phyloP scores from a whole-genome alignment of 2,113 vertebrate genomes.

The Dromas ardeola region DNA sequence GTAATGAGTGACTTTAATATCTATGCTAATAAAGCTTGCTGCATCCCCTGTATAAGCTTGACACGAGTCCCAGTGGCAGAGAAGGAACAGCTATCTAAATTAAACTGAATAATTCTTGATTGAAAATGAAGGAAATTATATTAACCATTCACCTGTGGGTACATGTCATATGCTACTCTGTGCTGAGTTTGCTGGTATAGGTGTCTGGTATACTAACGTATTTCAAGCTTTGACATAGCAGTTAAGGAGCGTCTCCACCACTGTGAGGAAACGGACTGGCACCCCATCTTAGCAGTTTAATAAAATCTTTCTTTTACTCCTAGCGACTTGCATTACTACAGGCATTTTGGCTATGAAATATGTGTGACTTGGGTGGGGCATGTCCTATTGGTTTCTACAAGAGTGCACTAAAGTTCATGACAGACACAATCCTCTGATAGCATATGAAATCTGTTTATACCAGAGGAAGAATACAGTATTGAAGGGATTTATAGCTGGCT shows the following conservation, averaged over 20 bases:
- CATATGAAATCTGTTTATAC: background rate
- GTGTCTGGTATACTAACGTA: background rate
- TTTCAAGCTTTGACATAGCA: background rate
- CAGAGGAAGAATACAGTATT: background rate
- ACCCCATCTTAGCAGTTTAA: background rate
- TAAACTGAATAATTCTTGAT: constrained; percentile 33
- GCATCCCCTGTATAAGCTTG: background rate
- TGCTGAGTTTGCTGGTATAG: background rate
- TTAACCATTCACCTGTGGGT: constrained; percentile 35
- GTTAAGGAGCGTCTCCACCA: background rate
- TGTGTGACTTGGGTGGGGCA: background rate
- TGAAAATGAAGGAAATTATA: constrained; percentile 45
- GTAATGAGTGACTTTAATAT: constrained; percentile 48
- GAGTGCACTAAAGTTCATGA: background rate
- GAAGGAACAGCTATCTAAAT: constrained; percentile 29
- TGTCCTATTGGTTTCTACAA: background rate
- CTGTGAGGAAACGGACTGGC: background rate
- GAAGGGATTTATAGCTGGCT: background rate
- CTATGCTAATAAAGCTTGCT: constrained; percentile 27
- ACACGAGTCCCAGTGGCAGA: constrained; percentile 7
- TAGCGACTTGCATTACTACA: background rate
- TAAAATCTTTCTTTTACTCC: background rate
- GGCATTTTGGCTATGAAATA: background rate
- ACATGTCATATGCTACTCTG: background rate
- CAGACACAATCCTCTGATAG: background rate